phyloP scores from a whole-genome alignment of 30 jellyfish, hydroid and myxozoan species.

The Hydractinia symbiolongicarpus region DNA sequence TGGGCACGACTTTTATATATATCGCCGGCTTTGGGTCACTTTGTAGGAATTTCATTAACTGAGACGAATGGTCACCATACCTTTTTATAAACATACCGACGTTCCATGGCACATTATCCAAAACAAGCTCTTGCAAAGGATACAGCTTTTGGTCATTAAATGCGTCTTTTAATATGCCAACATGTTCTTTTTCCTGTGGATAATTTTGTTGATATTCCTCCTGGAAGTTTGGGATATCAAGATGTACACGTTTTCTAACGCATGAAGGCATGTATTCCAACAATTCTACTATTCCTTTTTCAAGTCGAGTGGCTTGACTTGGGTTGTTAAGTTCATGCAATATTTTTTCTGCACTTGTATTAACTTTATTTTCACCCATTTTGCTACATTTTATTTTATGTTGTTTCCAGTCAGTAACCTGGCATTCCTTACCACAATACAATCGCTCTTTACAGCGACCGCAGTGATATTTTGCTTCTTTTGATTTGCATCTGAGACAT shows the following conservation, averaged over 20 bases:
- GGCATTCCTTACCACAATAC: too few species aligned
- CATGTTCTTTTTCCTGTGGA: background rate
- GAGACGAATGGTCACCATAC: background rate
- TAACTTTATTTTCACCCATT: too few species aligned
- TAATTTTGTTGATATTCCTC: background rate
- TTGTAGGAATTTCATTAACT: background rate
- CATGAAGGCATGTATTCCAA: too few species aligned
- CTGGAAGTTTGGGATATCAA: constrained; percentile 3
- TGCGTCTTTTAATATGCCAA: background rate
- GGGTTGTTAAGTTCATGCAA: too few species aligned
- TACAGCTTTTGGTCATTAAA: background rate
- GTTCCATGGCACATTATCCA: background rate
- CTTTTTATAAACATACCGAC: background rate
- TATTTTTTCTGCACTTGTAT: too few species aligned
- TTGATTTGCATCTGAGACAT: too few species aligned
- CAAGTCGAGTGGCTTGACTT: too few species aligned
- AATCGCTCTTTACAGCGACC: too few species aligned
- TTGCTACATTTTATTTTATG: too few species aligned
- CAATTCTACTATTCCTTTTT: too few species aligned
- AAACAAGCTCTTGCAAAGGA: background rate
- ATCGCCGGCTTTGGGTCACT: constrained; percentile 10
- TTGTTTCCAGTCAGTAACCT: too few species aligned
- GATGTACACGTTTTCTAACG: background rate
- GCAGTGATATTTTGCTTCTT: too few species aligned
- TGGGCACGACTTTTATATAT: background rate